These are phyloP conservation scores for Catostomus latipinnis DNA, from an alignment of 2,797 vertebrate species.

Conservation along the genomic window DNA sequence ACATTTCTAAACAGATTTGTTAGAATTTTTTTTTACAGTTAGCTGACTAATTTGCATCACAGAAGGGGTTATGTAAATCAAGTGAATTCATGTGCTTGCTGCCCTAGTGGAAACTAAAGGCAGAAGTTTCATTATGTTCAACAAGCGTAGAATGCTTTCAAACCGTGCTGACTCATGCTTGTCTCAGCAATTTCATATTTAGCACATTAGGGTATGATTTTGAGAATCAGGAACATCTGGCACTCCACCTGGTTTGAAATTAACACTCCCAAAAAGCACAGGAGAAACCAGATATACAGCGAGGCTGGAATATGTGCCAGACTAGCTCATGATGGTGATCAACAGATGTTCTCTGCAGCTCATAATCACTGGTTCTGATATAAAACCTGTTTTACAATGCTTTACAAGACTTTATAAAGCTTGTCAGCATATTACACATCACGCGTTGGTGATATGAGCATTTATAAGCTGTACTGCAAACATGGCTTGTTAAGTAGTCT, in stretches of 20 bases:
- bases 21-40: not conserved
- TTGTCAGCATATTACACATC: too few relatives aligned
- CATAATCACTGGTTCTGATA: constrained; percentile 23
- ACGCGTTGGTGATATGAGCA: too few relatives aligned
- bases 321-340: constrained; percentile 15
- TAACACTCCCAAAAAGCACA: constrained; percentile 3
- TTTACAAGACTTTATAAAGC: constrained; percentile 21
- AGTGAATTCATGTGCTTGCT: constrained; percentile 24
- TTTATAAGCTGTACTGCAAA: constrained; percentile 8
- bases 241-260: constrained; percentile 42
- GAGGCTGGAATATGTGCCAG: not conserved
- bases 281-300: not conserved
- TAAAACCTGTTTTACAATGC: not conserved
- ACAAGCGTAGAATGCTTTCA: constrained; percentile 43
- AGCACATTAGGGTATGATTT: constrained; percentile 3
- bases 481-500: not conserved
- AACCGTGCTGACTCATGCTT: constrained; percentile 47
- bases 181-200: constrained; percentile 50
- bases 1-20: not conserved
- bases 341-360: constrained; percentile 25
- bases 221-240: constrained; percentile 50
- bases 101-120: constrained; percentile 26
- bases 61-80: constrained; percentile 12
- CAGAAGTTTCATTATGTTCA: constrained; percentile 38
- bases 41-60: constrained; percentile 33